phyloP scores from a whole-genome alignment of 2,113 vertebrate genomes.

The Caretta caretta region DNA sequence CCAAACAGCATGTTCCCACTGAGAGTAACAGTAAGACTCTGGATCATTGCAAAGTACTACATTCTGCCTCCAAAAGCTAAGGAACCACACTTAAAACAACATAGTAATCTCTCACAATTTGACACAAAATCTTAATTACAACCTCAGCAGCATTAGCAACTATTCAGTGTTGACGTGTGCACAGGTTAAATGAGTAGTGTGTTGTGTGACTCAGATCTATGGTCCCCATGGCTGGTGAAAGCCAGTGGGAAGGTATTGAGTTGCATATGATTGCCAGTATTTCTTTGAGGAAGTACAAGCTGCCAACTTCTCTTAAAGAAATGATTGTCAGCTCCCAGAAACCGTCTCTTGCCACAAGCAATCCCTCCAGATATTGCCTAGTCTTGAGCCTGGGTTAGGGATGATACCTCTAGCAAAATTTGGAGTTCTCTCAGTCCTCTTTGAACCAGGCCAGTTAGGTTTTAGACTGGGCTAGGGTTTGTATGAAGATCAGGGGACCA shows the following conservation, averaged over 20 bases:
- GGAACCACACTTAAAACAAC: neutral
- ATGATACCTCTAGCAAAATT: fast-evolving
- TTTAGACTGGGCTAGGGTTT: neutral
- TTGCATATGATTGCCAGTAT: neutral
- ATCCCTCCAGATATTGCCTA: neutral
- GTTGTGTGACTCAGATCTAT: neutral
- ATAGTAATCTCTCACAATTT: neutral
- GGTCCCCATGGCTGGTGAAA: neutral
- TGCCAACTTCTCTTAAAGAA: neutral
- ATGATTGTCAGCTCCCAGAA: neutral
- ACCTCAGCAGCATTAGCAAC: neutral
- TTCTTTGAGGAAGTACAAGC: neutral
- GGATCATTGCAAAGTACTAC: neutral
- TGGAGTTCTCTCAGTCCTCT: neutral
- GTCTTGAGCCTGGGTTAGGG: neutral
- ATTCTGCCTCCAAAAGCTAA: neutral
- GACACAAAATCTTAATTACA: slow-evolving; percentile 32
- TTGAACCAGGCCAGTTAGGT: neutral
- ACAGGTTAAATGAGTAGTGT: neutral
- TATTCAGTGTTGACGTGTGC: neutral
- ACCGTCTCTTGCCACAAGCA: neutral
- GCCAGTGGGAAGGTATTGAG: neutral
- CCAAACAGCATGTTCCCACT: neutral
- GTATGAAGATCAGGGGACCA: fast-evolving
- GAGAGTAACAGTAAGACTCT: neutral